phyloP scores from a whole-genome alignment of 1,140 invertebrate genomes.

The Trachymyrmex cornetzi region DNA sequence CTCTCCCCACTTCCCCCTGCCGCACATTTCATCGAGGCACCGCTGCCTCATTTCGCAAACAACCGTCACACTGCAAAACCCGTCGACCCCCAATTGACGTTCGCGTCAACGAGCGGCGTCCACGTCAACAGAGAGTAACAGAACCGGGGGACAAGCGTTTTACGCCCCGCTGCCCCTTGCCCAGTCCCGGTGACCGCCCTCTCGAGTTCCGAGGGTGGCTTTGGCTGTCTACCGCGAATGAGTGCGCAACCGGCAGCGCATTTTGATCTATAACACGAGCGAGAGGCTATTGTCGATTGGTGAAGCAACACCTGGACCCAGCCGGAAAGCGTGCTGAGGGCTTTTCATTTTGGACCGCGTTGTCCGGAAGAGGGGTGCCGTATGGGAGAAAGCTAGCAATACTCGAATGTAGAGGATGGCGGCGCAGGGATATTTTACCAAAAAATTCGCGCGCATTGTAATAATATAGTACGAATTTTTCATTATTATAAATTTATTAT shows the following conservation, averaged over 20 bases:
- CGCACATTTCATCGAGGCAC: neutral
- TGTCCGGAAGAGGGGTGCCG: slow-evolving; percentile 48
- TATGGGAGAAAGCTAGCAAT: slow-evolving; percentile 35
- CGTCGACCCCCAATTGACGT: slow-evolving; percentile 60
- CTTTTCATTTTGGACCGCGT: slow-evolving; percentile 71
- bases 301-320: slow-evolving; percentile 77
- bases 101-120: slow-evolving; percentile 59
- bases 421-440: neutral
- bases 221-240: slow-evolving; percentile 60
- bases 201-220: slow-evolving; percentile 60
- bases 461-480: slow-evolving; percentile 30
- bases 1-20: neutral
- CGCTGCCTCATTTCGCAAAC: slow-evolving; percentile 44
- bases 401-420: slow-evolving; percentile 34
- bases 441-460: slow-evolving; percentile 20
- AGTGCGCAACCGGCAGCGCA: slow-evolving; percentile 59
- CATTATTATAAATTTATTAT: neutral
- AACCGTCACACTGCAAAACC: slow-evolving; percentile 51
- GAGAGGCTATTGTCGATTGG: slow-evolving; percentile 61
- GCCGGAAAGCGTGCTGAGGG: slow-evolving; percentile 75
- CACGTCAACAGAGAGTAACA: slow-evolving; percentile 63
- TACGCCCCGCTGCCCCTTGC: neutral
- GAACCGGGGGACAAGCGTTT: slow-evolving; percentile 61
- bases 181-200: slow-evolving; percentile 18
- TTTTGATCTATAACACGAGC: slow-evolving; percentile 60